A percentile compares a stretch with the other conserved stretches of the same genome.
Conservation (phyloP, 2,888 invertebrate species). For the Morinoia aosen region DNA sequence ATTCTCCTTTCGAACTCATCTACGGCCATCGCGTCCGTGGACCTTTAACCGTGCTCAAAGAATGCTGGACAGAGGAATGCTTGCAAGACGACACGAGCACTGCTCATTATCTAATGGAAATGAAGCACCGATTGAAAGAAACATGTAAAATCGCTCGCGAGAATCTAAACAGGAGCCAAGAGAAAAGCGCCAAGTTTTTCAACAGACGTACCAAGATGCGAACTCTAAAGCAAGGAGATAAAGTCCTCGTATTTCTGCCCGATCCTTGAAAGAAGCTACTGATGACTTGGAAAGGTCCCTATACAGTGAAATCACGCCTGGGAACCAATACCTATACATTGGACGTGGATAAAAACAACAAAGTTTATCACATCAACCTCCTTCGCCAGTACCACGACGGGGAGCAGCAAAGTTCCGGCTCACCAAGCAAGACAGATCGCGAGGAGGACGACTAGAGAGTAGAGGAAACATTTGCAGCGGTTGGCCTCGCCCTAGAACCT, state of each 20-base stretch:
- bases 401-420: no score
- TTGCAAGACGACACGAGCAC: not conserved
- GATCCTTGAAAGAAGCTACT: not conserved
- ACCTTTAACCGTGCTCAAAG: not conserved
- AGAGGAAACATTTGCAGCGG: no score
- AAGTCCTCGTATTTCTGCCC: slow-evolving; percentile 25
- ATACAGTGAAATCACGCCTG: not conserved
- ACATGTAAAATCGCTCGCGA: not conserved
- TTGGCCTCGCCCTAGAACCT: no score
- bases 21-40: not conserved
- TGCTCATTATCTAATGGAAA: not conserved
- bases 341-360: no score
- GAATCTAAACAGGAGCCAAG: no score
- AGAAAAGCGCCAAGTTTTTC: not conserved
- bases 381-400: no score
- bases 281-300: not conserved
- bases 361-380: no score
- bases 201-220: not conserved
- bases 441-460: no score
- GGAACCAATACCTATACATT: not conserved
- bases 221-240: not conserved
- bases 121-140: not conserved
- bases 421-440: no score
- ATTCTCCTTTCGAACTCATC: not conserved
- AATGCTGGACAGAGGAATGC: not conserved